Conservation (phyloP, 2,888 invertebrate species). For the Eurytoma californica region DNA sequence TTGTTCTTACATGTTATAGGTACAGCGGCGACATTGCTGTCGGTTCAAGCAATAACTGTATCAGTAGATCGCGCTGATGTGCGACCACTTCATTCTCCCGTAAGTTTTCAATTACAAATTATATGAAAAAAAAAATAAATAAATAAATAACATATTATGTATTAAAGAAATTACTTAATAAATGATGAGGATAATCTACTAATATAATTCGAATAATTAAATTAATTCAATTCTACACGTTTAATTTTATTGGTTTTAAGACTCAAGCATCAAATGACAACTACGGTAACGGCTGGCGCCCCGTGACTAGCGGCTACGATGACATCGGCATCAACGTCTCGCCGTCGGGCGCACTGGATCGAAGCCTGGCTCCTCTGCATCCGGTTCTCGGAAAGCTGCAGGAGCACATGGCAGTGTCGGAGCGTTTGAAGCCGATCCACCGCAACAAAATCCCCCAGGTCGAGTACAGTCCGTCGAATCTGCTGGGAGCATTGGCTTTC, state of each 20-base stretch:
- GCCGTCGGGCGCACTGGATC: constrained; percentile 62
- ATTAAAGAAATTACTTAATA: too few relatives aligned
- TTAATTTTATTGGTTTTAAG: too few relatives aligned
- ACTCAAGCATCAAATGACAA: too few relatives aligned
- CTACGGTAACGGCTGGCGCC: constrained; percentile 71
- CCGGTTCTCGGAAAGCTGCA: constrained; percentile 69
- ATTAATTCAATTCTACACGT: too few relatives aligned
- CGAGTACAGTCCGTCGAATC: constrained; percentile 66
- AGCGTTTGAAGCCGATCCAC: constrained; percentile 64
- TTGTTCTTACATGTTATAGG: constrained; percentile 57
- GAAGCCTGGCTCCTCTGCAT: constrained; percentile 62
- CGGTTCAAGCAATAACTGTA: constrained; percentile 67
- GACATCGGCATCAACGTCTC: constrained; percentile 66
- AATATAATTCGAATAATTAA: not conserved
- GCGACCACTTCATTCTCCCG: constrained; percentile 59
- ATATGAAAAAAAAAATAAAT: too few relatives aligned
- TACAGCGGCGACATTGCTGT: constrained; percentile 63
- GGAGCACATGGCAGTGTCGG: constrained; percentile 68
- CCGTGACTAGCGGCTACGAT: constrained; percentile 67
- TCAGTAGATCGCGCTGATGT: constrained; percentile 69
- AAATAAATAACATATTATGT: too few relatives aligned
- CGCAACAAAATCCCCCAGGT: constrained; percentile 59
- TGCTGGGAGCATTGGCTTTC: constrained; percentile 78
- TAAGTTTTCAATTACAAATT: too few relatives aligned
- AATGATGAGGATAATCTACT: too few relatives aligned